Base-by-base conservation (phyloP, 2,888 invertebrate genomes). In the Protodeltote pygarga region DNA sequence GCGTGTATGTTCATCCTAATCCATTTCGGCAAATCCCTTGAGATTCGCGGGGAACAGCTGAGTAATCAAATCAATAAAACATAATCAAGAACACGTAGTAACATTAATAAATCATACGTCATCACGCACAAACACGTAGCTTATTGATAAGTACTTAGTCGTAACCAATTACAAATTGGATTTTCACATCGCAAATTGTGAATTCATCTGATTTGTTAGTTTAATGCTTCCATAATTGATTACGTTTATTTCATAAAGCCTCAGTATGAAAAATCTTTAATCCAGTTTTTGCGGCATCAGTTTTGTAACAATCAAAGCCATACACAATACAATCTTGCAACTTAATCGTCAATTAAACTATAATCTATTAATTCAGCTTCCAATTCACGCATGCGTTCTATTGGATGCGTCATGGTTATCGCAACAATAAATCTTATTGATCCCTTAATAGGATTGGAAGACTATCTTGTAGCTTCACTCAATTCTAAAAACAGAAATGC, bases 101-200 rank as follows among this genome's bases (percentile, higher is more conserved):
- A n/a, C n/a, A n/a, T n/a, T n/a, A n/a, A n/a, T n/a, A n/a, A n/a
- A n/a, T n/a, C n/a, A n/a, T n/a, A n/a, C n/a, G n/a, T n/a, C n/a
- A n/a, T n/a, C n/a, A n/a, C n/a, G n/a, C n/a, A n/a, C n/a, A n/a
- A n/a, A n/a, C n/a, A n/a, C n/a, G n/a, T n/a, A n/a, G 32, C 23
- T 27, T 16, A 47, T 50, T 44, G 49, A 44, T 48, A 48, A 45
- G n/a, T n/a, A n/a, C n/a, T 44, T 33, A 28, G 37, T 57, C 51
- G 53, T 61, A 53, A 54, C 48, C 34, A 35, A 62, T 61, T 49
- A 40, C 55, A 59, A 25, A 45, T 50, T 46, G 20, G 32, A 31
- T 40, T 62, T 61, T 57, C 47, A 32, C 40, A 44, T 51, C 38
- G 57, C 41, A 46, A 46, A 55, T 63, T 20, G 21, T 21, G 28